phyloP scores from a whole-genome alignment of 2,888 invertebrate genomes.

The Oegoconia quadripuncta region DNA sequence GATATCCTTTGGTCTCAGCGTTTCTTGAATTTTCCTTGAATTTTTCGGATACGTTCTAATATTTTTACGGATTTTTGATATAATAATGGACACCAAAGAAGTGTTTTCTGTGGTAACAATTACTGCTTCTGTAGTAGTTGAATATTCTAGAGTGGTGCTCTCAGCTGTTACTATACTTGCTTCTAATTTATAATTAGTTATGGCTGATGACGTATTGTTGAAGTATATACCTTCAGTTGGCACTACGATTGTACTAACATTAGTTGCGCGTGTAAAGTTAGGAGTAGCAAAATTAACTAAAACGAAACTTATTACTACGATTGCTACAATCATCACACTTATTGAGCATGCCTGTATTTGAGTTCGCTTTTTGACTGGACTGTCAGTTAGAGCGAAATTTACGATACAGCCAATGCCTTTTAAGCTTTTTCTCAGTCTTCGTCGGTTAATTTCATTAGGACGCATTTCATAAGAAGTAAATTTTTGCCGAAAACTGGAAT shows the following conservation, averaged over 20 bases:
- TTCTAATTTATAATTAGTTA: conserved; percentile 43
- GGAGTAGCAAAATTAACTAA: conserved; percentile 72
- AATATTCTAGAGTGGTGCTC: conserved; percentile 30
- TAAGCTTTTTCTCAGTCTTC: conserved; percentile 67
- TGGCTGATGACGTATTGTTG: conserved; percentile 52
- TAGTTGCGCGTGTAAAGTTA: conserved; percentile 54
- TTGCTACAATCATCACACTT: conserved; percentile 74
- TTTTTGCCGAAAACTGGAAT: conserved; percentile 60
- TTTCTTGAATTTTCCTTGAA: conserved; percentile 37
- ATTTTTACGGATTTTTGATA: conserved; percentile 66
- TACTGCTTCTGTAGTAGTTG: conserved; percentile 34
- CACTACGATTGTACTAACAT: conserved; percentile 67
- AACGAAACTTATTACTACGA: conserved; percentile 71
- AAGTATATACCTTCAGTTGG: conserved; percentile 54
- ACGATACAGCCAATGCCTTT: conserved; percentile 70
- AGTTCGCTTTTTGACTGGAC: conserved; percentile 65
- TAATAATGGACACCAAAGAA: conserved; percentile 41
- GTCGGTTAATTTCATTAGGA: conserved; percentile 40
- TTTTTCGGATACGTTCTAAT: conserved; percentile 64
- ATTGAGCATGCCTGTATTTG: conserved; percentile 77
- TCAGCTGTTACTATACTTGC: conserved; percentile 28
- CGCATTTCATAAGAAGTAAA: conserved; percentile 57
- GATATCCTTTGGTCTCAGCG: conserved; percentile 49
- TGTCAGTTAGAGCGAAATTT: conserved; percentile 64
- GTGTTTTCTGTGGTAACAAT: conserved; percentile 37